Conservation (phyloP, 2,888 invertebrate species). For the Dendrolimus pini region DNA sequence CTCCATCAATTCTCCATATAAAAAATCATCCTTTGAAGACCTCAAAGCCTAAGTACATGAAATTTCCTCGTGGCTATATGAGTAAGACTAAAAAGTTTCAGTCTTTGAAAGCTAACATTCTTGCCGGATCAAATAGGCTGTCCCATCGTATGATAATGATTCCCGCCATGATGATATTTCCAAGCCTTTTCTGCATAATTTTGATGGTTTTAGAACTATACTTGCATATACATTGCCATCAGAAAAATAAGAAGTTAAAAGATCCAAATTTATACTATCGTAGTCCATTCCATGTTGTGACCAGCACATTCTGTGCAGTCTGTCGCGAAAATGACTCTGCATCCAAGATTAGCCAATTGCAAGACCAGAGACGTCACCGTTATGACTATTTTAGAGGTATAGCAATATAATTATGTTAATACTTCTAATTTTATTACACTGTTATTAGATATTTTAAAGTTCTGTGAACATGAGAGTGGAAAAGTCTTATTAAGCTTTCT, state of each 20-base stretch:
- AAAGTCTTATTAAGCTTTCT: too few species aligned
- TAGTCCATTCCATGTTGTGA: constrained; percentile 82
- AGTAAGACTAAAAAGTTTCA: constrained; percentile 50
- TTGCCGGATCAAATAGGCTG: constrained; percentile 51
- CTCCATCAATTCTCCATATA: too few species aligned
- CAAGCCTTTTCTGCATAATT: constrained; percentile 66
- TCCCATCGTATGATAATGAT: constrained; percentile 74
- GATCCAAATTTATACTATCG: constrained; percentile 78
- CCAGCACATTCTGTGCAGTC: constrained; percentile 81
- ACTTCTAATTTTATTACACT: too few species aligned
- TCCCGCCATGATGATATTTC: constrained; percentile 77
- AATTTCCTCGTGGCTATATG: constrained; percentile 42
- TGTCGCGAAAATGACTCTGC: constrained; percentile 80
- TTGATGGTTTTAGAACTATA: constrained; percentile 75
- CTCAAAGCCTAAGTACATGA: constrained; percentile 22
- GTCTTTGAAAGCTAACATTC: constrained; percentile 47
- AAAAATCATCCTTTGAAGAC: neutral
- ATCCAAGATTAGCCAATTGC: constrained; percentile 79
- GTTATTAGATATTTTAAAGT: too few species aligned
- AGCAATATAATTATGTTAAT: constrained; percentile 24
- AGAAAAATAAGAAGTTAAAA: constrained; percentile 78
- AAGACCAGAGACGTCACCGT: constrained; percentile 73
- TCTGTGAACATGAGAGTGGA: too few species aligned
- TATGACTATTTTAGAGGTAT: constrained; percentile 58
- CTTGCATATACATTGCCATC: constrained; percentile 82